These are phyloP conservation scores for Escarpia spicata DNA, from an alignment of 2,888 invertebrate species.

Conservation along the genomic window DNA sequence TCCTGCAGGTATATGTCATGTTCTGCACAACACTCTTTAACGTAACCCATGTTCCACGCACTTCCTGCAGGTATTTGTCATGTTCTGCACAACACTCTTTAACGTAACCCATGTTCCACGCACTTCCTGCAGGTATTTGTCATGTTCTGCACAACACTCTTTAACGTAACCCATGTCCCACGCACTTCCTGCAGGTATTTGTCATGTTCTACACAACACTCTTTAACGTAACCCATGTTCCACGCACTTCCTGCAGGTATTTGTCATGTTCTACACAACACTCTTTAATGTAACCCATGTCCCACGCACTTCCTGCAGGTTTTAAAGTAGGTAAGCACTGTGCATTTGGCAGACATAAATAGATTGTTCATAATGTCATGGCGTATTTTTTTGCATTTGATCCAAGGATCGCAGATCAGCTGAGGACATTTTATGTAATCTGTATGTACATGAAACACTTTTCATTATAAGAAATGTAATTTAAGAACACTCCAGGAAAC, in stretches of 20 bases:
- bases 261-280: constrained; percentile 76
- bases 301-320: not conserved
- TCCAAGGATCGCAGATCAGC: not conserved
- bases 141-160: not conserved
- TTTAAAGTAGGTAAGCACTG: not conserved
- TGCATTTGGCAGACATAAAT: too few relatives aligned
- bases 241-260: not conserved
- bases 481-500: too few relatives aligned
- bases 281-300: constrained; percentile 78
- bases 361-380: too few relatives aligned
- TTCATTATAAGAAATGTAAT: too few relatives aligned
- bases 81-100: not conserved
- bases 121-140: not conserved
- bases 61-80: not conserved
- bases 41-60: not conserved
- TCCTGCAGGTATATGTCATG: not conserved
- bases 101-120: not conserved
- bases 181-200: constrained; percentile 89
- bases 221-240: not conserved
- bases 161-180: constrained; percentile 70
- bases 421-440: not conserved
- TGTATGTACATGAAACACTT: not conserved
- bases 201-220: not conserved
- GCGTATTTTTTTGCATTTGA: too few relatives aligned
- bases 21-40: not conserved